Conservation (phyloP, 1,140 invertebrate genomes). For the Drosophila nebulosa region DNA sequence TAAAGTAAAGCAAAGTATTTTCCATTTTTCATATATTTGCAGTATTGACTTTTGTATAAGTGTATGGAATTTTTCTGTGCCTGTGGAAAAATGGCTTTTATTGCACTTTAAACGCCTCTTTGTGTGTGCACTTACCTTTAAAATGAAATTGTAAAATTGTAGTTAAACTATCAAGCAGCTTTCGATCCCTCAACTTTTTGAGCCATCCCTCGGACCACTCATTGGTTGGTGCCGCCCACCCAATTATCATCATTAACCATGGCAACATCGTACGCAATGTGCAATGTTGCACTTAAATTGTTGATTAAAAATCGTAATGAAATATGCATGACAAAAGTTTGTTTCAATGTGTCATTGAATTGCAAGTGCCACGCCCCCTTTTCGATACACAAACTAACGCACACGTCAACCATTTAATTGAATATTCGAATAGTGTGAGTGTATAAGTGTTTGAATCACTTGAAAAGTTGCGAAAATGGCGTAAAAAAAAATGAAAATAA, state of each 20-base stretch:
- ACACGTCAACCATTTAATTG: slow-evolving; percentile 62
- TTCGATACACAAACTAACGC: slow-evolving; percentile 21
- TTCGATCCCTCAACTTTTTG: not conserved
- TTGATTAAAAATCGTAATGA: slow-evolving; percentile 63
- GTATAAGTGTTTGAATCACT: not conserved
- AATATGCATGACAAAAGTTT: slow-evolving; percentile 53
- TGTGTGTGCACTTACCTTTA: not conserved
- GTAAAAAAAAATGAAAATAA: slow-evolving; percentile 60
- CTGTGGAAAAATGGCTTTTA: too few species aligned
- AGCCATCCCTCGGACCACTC: too few species aligned
- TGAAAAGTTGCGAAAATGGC: slow-evolving; percentile 15
- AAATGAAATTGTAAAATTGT: not conserved
- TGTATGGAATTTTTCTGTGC: not conserved
- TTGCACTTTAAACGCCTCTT: not conserved
- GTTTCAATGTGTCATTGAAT: slow-evolving; percentile 48
- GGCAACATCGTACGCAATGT: slow-evolving; percentile 18
- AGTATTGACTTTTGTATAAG: not conserved
- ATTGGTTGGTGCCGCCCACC: not conserved
- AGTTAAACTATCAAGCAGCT: not conserved
- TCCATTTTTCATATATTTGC: too few species aligned
- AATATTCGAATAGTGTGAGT: slow-evolving; percentile 48
- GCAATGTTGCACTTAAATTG: slow-evolving; percentile 36
- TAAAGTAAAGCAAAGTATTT: too few species aligned
- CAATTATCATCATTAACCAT: slow-evolving; percentile 42
- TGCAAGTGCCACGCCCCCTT: slow-evolving; percentile 28